These are phyloP conservation scores for Rhizoglyphus robini DNA, from an alignment of 1,140 invertebrate species.

Conservation along the genomic window DNA sequence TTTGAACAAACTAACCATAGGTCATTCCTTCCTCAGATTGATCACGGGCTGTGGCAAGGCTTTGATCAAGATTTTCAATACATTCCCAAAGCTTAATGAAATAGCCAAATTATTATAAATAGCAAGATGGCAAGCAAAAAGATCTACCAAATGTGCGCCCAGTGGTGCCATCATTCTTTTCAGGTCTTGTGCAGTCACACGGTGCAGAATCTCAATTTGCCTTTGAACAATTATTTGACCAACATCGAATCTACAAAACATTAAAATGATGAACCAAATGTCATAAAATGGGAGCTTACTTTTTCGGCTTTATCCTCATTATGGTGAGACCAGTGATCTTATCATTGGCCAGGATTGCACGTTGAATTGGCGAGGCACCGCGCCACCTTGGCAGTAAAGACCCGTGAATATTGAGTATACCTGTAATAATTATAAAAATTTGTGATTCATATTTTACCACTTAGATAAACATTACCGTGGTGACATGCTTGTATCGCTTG, in stretches of 20 bases:
- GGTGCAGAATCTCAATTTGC: slow-evolving; percentile 42
- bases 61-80: slow-evolving; percentile 44
- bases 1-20: slow-evolving; percentile 13
- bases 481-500: slow-evolving; percentile 33
- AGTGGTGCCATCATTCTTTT: slow-evolving; percentile 46
- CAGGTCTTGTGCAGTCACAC: slow-evolving; percentile 52
- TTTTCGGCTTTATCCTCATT: slow-evolving; percentile 55
- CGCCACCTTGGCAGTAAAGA: slow-evolving; percentile 81
- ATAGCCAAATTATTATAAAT: slow-evolving; percentile 1
- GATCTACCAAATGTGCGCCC: slow-evolving; percentile 46
- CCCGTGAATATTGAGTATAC: slow-evolving; percentile 80
- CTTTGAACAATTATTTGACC: slow-evolving; percentile 61
- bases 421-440: slow-evolving; percentile 42
- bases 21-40: slow-evolving; percentile 40
- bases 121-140: slow-evolving; percentile 6
- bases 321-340: slow-evolving; percentile 65
- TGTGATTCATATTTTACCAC: slow-evolving; percentile 2
- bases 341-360: slow-evolving; percentile 72
- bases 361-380: slow-evolving; percentile 71
- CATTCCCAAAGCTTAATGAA: slow-evolving; percentile 42
- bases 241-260: slow-evolving; percentile 55
- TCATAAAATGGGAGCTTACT: slow-evolving; percentile 13
- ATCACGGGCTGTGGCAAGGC: slow-evolving; percentile 41
- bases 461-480: slow-evolving; percentile 20
- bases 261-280: neutral